Conservation (phyloP, 2,888 invertebrate species). For the Epiblema foenella region DNA sequence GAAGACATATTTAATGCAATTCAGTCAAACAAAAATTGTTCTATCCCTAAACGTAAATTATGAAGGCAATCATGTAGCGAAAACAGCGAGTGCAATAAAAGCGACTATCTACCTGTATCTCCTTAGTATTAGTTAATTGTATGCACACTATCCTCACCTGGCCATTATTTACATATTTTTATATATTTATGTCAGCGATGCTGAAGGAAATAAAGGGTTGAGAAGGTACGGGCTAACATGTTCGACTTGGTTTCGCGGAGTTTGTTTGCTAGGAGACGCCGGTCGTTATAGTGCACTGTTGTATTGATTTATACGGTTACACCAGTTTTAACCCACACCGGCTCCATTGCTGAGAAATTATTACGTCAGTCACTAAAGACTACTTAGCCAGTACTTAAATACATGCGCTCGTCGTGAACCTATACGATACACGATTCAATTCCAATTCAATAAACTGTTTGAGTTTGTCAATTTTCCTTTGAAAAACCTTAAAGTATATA, state of each 20-base stretch:
- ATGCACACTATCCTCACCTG: slow-evolving; percentile 29
- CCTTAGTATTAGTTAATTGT: neutral
- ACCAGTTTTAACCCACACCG: slow-evolving; percentile 34
- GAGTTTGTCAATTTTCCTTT: too few relatives aligned
- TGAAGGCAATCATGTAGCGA: too few relatives aligned
- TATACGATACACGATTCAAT: neutral
- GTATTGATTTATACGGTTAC: slow-evolving; percentile 42
- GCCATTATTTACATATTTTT: slow-evolving; percentile 35
- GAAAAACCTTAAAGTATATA: too few relatives aligned
- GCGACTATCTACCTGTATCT: neutral
- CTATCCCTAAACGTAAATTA: too few relatives aligned
- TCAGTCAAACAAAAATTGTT: too few relatives aligned
- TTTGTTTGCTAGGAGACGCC: slow-evolving; percentile 45
- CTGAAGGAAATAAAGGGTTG: neutral
- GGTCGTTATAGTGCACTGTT: slow-evolving; percentile 34
- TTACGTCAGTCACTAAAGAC: neutral
- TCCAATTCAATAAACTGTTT: too few relatives aligned
- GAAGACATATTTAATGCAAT: too few relatives aligned
- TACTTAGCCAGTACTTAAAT: neutral
- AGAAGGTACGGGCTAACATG: slow-evolving; percentile 26
- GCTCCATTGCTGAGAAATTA: slow-evolving; percentile 1
- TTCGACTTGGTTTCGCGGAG: slow-evolving; percentile 25
- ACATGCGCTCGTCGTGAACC: neutral
- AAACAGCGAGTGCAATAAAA: neutral
- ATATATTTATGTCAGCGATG: slow-evolving; percentile 18